phyloP scores from a whole-genome alignment of 2,797 vertebrate genomes.

The Ibycter americanus region DNA sequence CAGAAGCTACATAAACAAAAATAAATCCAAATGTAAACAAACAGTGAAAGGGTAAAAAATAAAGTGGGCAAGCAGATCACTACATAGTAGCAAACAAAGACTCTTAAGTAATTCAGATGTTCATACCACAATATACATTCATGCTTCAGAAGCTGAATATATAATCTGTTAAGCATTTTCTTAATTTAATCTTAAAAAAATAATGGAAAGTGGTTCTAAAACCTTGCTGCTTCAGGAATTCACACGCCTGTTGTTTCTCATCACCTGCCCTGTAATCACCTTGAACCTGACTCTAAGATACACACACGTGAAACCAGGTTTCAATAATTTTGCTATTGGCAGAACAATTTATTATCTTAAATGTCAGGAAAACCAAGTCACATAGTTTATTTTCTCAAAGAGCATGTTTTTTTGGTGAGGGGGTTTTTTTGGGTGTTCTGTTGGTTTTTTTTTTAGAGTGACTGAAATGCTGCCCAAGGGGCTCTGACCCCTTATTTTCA shows the following conservation, averaged over 20 bases:
- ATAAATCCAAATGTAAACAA: not conserved
- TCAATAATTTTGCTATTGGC: not conserved
- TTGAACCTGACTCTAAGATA: not conserved
- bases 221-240: not conserved
- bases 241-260: not conserved
- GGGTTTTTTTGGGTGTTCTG: too few species aligned
- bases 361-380: not conserved
- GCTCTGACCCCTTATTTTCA: not conserved
- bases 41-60: not conserved
- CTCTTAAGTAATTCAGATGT: not conserved
- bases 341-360: not conserved
- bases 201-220: not conserved
- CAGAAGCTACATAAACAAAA: not conserved
- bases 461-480: not conserved
- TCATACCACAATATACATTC: not conserved
- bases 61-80: not conserved
- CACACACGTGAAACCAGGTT: not conserved
- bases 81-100: not conserved
- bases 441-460: not conserved
- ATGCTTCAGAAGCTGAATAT: not conserved
- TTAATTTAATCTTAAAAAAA: not conserved
- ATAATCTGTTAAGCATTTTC: not conserved
- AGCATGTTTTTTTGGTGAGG: not conserved
- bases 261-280: not conserved
- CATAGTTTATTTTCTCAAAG: not conserved